Evolutionary conservation across 2,888 invertebrate species (phyloP).

Genomic region (Drosophila tripunctata): DNA sequence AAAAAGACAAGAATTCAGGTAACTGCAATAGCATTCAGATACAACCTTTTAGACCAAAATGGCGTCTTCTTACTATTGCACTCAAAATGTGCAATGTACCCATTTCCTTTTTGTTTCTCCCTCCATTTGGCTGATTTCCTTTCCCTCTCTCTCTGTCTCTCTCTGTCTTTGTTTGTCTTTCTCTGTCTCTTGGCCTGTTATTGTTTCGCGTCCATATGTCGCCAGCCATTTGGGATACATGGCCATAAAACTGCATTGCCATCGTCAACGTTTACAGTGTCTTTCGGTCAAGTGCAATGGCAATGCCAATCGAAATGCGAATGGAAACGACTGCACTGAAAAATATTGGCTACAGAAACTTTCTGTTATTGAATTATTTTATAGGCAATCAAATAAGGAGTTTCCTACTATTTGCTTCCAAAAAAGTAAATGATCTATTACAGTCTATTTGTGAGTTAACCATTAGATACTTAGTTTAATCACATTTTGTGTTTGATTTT

Average conservation of each 20-base stretch:
- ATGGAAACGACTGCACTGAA: background rate
- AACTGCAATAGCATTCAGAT: background rate
- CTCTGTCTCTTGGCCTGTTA: constrained; percentile 14
- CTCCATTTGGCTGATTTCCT: background rate
- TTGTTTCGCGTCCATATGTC: constrained; percentile 71
- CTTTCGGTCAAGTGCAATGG: constrained; percentile 61
- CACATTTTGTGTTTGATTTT: too few relatives aligned
- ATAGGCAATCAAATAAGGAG: too few relatives aligned
- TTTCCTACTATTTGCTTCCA: too few relatives aligned
- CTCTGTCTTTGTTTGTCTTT: background rate
- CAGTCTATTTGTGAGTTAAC: too few relatives aligned
- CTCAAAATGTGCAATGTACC: background rate
- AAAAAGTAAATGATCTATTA: too few relatives aligned
- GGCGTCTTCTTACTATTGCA: background rate
- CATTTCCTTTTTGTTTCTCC: background rate
- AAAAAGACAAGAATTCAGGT: background rate
- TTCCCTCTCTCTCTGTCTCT: background rate
- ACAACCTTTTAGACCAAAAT: constrained; percentile 3
- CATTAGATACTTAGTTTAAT: too few relatives aligned
- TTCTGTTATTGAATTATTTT: too few relatives aligned
- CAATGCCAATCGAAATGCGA: constrained; percentile 42
- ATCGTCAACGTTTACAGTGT: constrained; percentile 41
- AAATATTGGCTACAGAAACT: too few relatives aligned
- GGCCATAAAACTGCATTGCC: constrained; percentile 57
- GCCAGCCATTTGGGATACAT: constrained; percentile 57